phyloP scores from a whole-genome alignment of 2,797 vertebrate species.

The Poecilia wingei region DNA sequence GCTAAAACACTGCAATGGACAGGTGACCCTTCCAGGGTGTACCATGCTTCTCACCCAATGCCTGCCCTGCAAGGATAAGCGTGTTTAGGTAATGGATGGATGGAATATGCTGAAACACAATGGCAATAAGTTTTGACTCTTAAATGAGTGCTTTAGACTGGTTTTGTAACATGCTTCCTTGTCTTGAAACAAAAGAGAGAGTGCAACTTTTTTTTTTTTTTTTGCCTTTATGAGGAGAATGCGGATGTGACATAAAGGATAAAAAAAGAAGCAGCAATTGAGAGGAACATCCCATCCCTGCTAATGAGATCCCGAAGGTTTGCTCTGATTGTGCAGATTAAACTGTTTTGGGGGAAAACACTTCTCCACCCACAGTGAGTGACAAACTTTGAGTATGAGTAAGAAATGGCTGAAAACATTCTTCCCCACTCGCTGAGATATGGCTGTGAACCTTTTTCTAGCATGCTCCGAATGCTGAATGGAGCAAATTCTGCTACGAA shows the following conservation, averaged over 20 bases:
- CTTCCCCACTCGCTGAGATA: slow-evolving; percentile 16
- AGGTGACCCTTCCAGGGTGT: too few relatives aligned
- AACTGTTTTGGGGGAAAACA: slow-evolving; percentile 46
- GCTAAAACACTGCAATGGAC: slow-evolving; percentile 11
- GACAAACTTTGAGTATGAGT: slow-evolving; percentile 39
- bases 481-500: slow-evolving; percentile 23
- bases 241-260: slow-evolving; percentile 23
- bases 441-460: slow-evolving; percentile 18
- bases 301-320: slow-evolving; percentile 55
- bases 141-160: slow-evolving; percentile 27
- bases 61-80: too few relatives aligned
- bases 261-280: slow-evolving; percentile 10
- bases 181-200: slow-evolving; percentile 33
- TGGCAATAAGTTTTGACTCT: slow-evolving; percentile 31
- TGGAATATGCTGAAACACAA: slow-evolving; percentile 24
- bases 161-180: slow-evolving; percentile 27
- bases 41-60: too few relatives aligned
- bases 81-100: too few relatives aligned
- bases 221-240: slow-evolving; percentile 4
- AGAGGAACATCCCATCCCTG: slow-evolving; percentile 21
- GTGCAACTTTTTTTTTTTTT: slow-evolving; percentile 14
- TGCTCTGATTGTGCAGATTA: slow-evolving; percentile 47
- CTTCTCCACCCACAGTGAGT: slow-evolving; percentile 40
- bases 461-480: slow-evolving; percentile 5
- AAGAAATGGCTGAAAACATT: slow-evolving; percentile 20